Percentiles rank a stretch among this genome's conserved stretches.
phyloP scores from a whole-genome alignment of 2,888 invertebrate genomes.

The Campaea margaritaria region DNA sequence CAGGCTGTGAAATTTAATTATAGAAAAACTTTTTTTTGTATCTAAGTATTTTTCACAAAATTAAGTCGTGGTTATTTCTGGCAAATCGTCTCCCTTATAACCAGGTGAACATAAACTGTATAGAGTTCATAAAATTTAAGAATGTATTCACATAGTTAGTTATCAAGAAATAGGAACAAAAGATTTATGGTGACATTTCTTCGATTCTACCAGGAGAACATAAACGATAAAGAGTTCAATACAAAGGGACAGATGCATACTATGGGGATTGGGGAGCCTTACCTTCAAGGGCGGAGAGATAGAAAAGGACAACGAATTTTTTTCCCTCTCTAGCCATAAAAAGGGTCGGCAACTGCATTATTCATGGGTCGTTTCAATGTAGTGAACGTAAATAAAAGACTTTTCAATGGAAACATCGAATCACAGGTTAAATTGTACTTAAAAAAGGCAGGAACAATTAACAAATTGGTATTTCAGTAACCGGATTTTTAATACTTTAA shows the following conservation, averaged over 20 bases:
- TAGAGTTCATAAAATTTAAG: background rate
- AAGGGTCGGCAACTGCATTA: slow-evolving; percentile 60
- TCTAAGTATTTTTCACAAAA: too few species aligned
- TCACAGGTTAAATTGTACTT: slow-evolving; percentile 3
- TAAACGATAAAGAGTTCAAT: slow-evolving; percentile 21
- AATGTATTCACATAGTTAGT: background rate
- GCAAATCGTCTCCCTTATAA: background rate
- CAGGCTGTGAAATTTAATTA: background rate
- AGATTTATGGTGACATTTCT: slow-evolving; percentile 42
- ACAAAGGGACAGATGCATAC: slow-evolving; percentile 13
- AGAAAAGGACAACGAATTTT: slow-evolving; percentile 38
- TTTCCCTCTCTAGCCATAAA: slow-evolving; percentile 36
- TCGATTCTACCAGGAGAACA: slow-evolving; percentile 37
- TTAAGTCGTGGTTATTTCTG: too few species aligned
- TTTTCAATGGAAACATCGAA: slow-evolving; percentile 46
- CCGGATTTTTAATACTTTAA: too few species aligned
- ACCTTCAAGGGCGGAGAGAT: slow-evolving; percentile 27
- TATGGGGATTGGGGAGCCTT: slow-evolving; percentile 13
- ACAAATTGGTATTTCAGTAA: too few species aligned
- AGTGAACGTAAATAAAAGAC: slow-evolving; percentile 53
- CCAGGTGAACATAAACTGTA: slow-evolving; percentile 8
- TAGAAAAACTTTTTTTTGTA: too few species aligned
- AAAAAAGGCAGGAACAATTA: too few species aligned
- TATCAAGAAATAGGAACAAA: slow-evolving; percentile 27
- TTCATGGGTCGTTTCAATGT: slow-evolving; percentile 62